phyloP scores from a whole-genome alignment of 2,888 invertebrate species.

The Emesis russula region DNA sequence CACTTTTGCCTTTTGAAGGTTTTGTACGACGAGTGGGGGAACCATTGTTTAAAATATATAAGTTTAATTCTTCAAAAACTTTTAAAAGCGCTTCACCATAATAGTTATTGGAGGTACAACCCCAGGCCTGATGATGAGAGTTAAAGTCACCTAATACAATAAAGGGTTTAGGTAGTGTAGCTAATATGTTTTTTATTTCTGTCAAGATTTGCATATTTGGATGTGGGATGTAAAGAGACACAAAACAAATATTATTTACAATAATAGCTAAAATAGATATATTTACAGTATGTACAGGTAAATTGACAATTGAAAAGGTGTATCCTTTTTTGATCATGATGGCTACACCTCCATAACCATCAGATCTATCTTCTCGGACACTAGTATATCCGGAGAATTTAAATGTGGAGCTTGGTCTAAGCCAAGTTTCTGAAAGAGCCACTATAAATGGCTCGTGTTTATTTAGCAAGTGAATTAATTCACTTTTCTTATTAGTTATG shows the following conservation, averaged over 20 bases:
- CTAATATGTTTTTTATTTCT: background rate
- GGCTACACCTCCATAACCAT: conserved; percentile 47
- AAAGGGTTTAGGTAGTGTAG: background rate
- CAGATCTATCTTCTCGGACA: conserved; percentile 37
- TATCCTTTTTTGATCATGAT: conserved; percentile 29
- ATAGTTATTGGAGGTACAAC: background rate
- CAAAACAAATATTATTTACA: conserved; percentile 14
- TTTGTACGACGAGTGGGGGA: background rate
- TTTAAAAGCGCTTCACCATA: background rate
- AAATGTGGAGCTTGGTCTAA: conserved; percentile 12
- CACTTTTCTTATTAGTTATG: background rate
- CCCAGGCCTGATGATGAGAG: background rate
- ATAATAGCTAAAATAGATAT: background rate
- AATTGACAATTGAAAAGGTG: background rate
- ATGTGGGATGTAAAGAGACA: background rate
- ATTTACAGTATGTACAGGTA: conserved; percentile 8
- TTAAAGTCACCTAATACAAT: background rate
- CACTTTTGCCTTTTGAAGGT: background rate
- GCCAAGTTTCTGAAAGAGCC: conserved; percentile 40
- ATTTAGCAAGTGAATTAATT: conserved; percentile 28
- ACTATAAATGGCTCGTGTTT: conserved; percentile 37
- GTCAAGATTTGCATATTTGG: background rate
- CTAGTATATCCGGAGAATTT: conserved; percentile 28
- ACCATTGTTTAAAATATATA: background rate
- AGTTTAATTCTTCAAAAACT: background rate